Base-by-base conservation (phyloP, 2,113 vertebrate genomes). In the Ameiurus melas region DNA sequence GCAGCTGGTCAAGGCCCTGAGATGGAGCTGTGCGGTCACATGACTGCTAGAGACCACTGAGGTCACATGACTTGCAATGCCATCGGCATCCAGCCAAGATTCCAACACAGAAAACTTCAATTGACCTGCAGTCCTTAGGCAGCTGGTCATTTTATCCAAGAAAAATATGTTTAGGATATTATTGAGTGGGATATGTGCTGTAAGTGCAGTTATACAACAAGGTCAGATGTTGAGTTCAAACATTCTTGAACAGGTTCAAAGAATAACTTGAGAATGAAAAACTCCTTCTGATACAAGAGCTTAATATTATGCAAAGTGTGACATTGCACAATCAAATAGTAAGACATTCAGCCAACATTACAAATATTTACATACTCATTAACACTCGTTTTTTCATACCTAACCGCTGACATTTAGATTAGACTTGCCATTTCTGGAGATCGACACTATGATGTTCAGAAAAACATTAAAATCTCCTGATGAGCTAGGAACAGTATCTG, bases 1-100 rank as follows among this genome's bases (percentile, higher is more conserved):
- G 92, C 94, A 94, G 92, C 93, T 94, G 94, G 94, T 90, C 89
- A 90, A 93, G 92, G 93, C 92, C 91, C 91, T 53, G 90, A 91
- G 87, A 92, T 19, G 79, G 75, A n/a, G 85, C 57, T 55, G 17
- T 90, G 25, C 66, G 81, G 39, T 81, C 85, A 90, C 82, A 87
- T 89, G 87, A 84, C 73, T 17, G 36, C 57, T 81, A 83, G 68
- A 57, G 25, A 90, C 55, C 73, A 90, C 87, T 89, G 16, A 83
- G 86, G 36, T 83, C 84, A 85, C 70, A 75, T 85, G 84, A 85
- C 68, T 39, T 75, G 51, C 58, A 75, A 85, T 58, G 43, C 64
- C 78, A 90, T 81, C 13, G 86, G 88, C 80, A 84, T 66, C 30
- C 57, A 43, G 73, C 89, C 83, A 83, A 75, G 47, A 51, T 84